Base-by-base conservation (phyloP, 2,888 invertebrate species). In the Nemotelus pantherinus region DNA sequence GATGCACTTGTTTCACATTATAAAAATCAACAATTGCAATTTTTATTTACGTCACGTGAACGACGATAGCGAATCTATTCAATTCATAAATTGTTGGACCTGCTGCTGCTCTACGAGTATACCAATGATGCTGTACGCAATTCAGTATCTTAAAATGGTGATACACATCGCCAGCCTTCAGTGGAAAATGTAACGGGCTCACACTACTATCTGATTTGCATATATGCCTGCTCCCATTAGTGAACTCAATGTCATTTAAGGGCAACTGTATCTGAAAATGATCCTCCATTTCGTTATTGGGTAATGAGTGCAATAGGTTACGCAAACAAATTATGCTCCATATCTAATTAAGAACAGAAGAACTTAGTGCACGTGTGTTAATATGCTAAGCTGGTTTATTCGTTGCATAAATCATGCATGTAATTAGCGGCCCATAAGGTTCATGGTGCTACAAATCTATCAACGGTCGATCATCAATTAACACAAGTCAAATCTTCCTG, bases 241-340 rank as follows among this genome's bases (percentile, higher is more conserved):
- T 50, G 50, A 47, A 25, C 74, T 74, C 74, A 74, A 74, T 74
- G 74, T 74, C 74, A 74, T 74, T 43, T 74, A 48, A 74, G 74
- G 74, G 63, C 74, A 74, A 48, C n/a, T 74, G 60, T 48, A 74
- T 58, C 48, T 74, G 74, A 74, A 63, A 74, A 48, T 74, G 74
- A 74, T 74, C 63, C 48, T 45, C 41, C 25, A 25, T 63, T 60
- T 70, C 55, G 70, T 53, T 58, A 57, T 57, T 43, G 57, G 71
- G n/a, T 57, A 57, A 45, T 58, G 45, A 25, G 45, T 58, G 58
- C 10, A 25, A 45, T n/a, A n/a, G 57, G 58, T 72, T 72, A 72
- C 45, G 44, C 58, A 57, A 72, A 9, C 2, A 25, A n/a, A 72
- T 57, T 57, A 58, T 45, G 44, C 7, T 9, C 58, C 41, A 41